Evolutionary conservation across 2,888 invertebrate species (phyloP).

Genomic region (Thyatira batis): DNA sequence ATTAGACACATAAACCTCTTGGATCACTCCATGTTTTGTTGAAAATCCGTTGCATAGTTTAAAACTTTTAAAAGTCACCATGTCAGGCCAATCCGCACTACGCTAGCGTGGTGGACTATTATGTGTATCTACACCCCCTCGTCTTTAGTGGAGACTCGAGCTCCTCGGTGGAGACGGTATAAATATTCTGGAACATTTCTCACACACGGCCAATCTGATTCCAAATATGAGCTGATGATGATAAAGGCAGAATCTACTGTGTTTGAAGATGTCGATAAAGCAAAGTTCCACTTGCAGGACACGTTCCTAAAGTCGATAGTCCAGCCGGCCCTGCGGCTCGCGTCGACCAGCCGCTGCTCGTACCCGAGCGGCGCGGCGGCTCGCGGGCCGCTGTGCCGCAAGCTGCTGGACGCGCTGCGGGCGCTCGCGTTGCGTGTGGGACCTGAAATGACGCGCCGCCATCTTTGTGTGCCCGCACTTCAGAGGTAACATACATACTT

Average conservation of each 20-base stretch:
- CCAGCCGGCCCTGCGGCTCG: conserved; percentile 90
- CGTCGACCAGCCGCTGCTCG: conserved; percentile 89
- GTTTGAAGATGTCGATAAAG: not conserved
- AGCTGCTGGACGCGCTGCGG: conserved; percentile 91
- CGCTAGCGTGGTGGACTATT: too few species aligned
- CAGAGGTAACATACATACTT: too few species aligned
- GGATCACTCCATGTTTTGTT: too few species aligned
- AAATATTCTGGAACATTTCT: too few species aligned
- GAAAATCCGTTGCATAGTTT: too few species aligned
- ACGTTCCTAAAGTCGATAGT: conserved; percentile 91
- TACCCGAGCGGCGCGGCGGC: conserved; percentile 92
- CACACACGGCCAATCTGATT: too few species aligned
- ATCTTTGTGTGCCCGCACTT: conserved; percentile 86
- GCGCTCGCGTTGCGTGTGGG: conserved; percentile 90
- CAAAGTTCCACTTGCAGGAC: conserved; percentile 82
- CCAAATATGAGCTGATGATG: not conserved
- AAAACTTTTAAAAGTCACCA: too few species aligned
- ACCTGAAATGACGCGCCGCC: conserved; percentile 88
- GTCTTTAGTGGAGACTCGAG: too few species aligned
- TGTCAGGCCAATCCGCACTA: too few species aligned
- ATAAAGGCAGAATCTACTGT: not conserved
- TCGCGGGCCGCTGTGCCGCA: conserved; percentile 88
- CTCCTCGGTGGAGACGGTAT: too few species aligned
- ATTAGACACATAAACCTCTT: too few species aligned
- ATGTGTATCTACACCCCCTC: too few species aligned